Conservation (phyloP, 1,140 invertebrate species). For the Galleria mellonella region DNA sequence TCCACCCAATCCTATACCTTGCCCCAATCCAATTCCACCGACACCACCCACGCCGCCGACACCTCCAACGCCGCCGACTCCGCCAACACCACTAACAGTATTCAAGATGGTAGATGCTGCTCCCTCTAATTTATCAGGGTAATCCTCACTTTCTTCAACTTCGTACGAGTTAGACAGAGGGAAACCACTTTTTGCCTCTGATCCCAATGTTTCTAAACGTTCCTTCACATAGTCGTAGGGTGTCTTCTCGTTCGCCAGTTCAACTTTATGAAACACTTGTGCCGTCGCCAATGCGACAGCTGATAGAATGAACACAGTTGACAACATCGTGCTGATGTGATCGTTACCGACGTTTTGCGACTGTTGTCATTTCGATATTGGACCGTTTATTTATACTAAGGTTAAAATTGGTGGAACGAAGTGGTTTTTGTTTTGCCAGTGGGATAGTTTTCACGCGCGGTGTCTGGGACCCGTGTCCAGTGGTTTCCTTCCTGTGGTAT, state of each 20-base stretch:
- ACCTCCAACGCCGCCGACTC: slow-evolving; percentile 35
- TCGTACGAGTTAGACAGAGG: slow-evolving; percentile 63
- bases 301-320: slow-evolving; percentile 35
- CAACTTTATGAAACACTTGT: slow-evolving; percentile 37
- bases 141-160: slow-evolving; percentile 67
- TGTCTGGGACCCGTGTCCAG: slow-evolving; percentile 33
- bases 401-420: slow-evolving; percentile 65
- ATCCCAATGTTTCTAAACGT: slow-evolving; percentile 45
- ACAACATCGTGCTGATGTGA: slow-evolving; percentile 54
- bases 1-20: slow-evolving; percentile 45
- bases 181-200: slow-evolving; percentile 40
- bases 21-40: slow-evolving; percentile 35
- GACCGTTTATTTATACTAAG: slow-evolving; percentile 65
- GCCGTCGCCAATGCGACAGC: slow-evolving; percentile 30
- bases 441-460: slow-evolving; percentile 59
- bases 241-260: slow-evolving; percentile 54
- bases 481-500: slow-evolving; percentile 70
- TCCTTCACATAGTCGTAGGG: slow-evolving; percentile 63
- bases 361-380: slow-evolving; percentile 59
- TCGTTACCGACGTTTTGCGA: slow-evolving; percentile 43
- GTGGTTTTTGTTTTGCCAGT: slow-evolving; percentile 39
- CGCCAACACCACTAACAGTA: slow-evolving; percentile 48
- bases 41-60: slow-evolving; percentile 28
- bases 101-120: slow-evolving; percentile 61
- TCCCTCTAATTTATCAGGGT: slow-evolving; percentile 55